Conservation (phyloP, 2,113 vertebrate genomes). For the Taxidea taxus region DNA sequence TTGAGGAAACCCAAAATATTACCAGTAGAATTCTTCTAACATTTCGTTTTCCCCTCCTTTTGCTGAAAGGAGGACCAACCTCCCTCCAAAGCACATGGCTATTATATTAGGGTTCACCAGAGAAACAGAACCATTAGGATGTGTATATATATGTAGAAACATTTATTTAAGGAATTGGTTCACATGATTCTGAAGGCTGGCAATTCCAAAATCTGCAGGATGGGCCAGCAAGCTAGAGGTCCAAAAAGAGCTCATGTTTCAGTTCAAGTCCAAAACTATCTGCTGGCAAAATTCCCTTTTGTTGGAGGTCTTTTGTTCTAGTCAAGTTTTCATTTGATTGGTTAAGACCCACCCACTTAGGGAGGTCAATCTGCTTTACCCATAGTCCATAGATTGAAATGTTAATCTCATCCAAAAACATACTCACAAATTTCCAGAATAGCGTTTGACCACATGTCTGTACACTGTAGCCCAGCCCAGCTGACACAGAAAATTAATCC, state of each 20-base stretch:
- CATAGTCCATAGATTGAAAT: neutral
- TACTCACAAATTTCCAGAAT: neutral
- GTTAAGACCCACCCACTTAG: neutral
- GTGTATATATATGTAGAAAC: neutral
- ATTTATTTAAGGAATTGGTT: neutral
- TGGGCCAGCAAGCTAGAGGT: neutral
- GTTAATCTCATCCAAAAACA: neutral
- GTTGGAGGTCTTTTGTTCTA: neutral
- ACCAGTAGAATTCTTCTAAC: neutral
- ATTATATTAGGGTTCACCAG: neutral
- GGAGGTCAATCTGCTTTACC: neutral
- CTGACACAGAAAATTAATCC: neutral
- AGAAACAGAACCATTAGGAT: neutral
- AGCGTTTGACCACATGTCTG: neutral
- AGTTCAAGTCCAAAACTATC: neutral
- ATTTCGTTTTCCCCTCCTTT: neutral
- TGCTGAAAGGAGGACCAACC: neutral
- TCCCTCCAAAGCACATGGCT: neutral
- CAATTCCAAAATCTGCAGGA: neutral
- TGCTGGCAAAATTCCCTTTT: neutral
- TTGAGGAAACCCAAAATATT: neutral
- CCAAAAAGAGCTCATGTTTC: neutral
- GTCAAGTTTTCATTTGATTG: neutral
- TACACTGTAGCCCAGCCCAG: neutral
- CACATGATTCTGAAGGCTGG: neutral